Evolutionary conservation across 2,888 invertebrate species (phyloP).

Genomic region (Netelia virgata): DNA sequence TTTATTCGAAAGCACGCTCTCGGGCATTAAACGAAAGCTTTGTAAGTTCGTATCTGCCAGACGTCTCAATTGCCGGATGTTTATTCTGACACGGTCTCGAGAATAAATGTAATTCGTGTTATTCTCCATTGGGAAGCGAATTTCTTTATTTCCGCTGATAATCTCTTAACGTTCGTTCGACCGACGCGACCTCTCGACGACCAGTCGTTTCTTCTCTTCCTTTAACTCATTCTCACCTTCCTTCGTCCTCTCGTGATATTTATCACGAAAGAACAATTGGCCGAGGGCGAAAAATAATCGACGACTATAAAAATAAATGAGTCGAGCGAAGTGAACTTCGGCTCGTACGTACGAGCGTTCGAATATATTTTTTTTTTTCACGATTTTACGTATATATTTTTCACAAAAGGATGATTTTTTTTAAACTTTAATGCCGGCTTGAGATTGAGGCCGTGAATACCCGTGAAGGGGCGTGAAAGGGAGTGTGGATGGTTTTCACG

Average conservation of each 20-base stretch:
- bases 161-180: not conserved
- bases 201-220: not conserved
- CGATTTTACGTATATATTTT: too few species aligned
- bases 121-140: constrained; percentile 21
- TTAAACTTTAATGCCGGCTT: too few species aligned
- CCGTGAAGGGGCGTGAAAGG: too few species aligned
- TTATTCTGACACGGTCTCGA: constrained; percentile 70
- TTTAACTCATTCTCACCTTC: not conserved
- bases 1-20: not conserved
- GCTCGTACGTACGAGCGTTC: not conserved
- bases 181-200: not conserved
- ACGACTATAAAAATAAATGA: constrained; percentile 18
- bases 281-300: not conserved
- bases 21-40: constrained; percentile 22
- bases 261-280: not conserved
- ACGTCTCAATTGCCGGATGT: constrained; percentile 69
- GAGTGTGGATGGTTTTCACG: too few species aligned
- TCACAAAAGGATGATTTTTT: too few species aligned
- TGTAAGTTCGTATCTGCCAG: constrained; percentile 43
- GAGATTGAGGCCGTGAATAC: too few species aligned
- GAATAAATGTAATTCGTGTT: constrained; percentile 64
- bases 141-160: not conserved
- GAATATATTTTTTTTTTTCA: not conserved
- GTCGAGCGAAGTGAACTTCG: constrained; percentile 1
- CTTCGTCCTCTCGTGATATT: not conserved